Evolutionary conservation across 2,888 invertebrate genomes (phyloP), one percentile per base, ranked within the genome.

Genomic region (Dasypolia templi): DNA sequence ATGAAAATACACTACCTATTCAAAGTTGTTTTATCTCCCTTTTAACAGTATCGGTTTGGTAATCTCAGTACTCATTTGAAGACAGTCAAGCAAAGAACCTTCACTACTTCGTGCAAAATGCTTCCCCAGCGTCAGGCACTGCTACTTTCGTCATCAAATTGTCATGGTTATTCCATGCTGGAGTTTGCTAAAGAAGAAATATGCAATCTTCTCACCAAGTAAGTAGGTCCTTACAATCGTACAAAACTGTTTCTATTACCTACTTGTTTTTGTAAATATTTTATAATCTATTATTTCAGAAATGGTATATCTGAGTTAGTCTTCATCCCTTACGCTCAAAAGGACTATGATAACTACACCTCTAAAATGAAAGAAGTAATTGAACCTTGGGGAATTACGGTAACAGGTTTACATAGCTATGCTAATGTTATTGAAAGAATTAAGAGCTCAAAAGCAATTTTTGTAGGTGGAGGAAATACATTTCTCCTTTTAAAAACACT

Each of bases 381-480:
- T 75, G 91, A 93, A 44, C 96, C 97, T 65, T 97, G 97, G 97
- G 98, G 97, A 39, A 97, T 97, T 87, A 91, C 96, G 73, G 96
- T 98, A 2, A 96, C 96, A 76, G 97, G 98, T 17, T 95, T 98
- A 61, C 98, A 98, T 90, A 96, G 96, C 39, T 94, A 94, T 76
- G 77, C 94, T 14, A 95, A 97, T 91, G 97, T 97, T 26, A 88
- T 93, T 9, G 91, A 94, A 71, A 97, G 97, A 32, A 93, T 98
- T 0, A 92, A 95, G 66, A 91, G 94, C 35, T 97, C 98, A 0
- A 96, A 98, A 93, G 97, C 97, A 44, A 97, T 98, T 84, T 98
- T 98, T 92, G 93, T 98, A 51, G 98, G 98, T 14, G 98, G 98
- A 64, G 98, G 98, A 61, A 98, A 98, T 90, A 98, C 98, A 35